Conservation (phyloP, 2,888 invertebrate species). For the Drosophila paranaensis region DNA sequence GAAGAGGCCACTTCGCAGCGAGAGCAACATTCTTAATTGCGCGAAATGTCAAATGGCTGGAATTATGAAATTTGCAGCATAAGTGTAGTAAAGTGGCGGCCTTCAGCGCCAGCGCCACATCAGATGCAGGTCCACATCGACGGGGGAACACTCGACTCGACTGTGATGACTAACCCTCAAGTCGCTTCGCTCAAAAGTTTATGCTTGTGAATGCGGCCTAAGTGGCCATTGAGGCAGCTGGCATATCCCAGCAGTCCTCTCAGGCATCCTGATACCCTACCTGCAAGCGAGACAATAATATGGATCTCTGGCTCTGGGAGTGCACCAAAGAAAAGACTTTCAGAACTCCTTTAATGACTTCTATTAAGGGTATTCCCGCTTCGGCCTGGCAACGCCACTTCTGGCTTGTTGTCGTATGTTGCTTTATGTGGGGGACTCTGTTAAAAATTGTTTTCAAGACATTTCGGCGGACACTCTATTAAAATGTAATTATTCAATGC, state of each 20-base stretch:
- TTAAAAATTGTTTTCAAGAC: slow-evolving; percentile 68
- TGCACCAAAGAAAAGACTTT: too few species aligned
- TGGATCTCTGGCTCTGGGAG: too few species aligned
- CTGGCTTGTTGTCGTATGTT: background rate
- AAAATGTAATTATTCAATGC: slow-evolving; percentile 82
- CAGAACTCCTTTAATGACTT: background rate
- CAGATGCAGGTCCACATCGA: background rate
- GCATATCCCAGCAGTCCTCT: background rate
- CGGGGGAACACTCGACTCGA: background rate
- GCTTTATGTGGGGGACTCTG: slow-evolving; percentile 17
- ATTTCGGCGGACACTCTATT: slow-evolving; percentile 75
- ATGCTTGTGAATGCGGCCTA: slow-evolving; percentile 13
- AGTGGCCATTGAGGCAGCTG: slow-evolving; percentile 14
- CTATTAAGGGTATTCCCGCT: background rate
- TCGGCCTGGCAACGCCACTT: background rate
- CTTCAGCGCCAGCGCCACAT: background rate
- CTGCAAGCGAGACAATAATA: too few species aligned
- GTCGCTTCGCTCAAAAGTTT: slow-evolving; percentile 11
- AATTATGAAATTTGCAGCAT: background rate
- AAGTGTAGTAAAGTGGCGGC: background rate
- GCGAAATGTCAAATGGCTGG: slow-evolving; percentile 1
- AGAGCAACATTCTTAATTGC: background rate
- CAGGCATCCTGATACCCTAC: background rate
- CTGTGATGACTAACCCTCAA: background rate
- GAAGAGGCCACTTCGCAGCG: background rate